Evolutionary conservation across 2,888 invertebrate species (phyloP).

Genomic region (Aspidapion aeneum): DNA sequence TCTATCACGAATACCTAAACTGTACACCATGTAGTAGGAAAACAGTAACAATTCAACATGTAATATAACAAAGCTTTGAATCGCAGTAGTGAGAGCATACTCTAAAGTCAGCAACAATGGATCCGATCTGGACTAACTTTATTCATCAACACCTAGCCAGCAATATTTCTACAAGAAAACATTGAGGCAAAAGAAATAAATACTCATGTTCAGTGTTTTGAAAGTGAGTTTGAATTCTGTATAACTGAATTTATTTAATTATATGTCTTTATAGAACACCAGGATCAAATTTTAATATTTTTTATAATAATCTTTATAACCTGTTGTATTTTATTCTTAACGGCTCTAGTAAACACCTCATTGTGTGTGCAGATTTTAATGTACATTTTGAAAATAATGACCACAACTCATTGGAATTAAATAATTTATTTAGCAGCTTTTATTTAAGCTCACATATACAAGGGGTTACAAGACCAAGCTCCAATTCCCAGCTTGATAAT

Average conservation of each 20-base stretch:
- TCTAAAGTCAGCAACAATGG: too few species aligned
- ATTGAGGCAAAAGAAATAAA: neutral
- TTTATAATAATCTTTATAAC: neutral
- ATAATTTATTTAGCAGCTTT: neutral
- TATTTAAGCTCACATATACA: neutral
- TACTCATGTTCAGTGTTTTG: neutral
- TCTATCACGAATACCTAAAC: too few species aligned
- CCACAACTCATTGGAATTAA: neutral
- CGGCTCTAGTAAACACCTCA: neutral
- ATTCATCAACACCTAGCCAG: too few species aligned
- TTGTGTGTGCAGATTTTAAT: neutral
- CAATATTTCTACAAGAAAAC: neutral
- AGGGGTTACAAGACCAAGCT: neutral
- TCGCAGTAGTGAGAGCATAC: too few species aligned
- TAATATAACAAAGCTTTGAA: too few species aligned
- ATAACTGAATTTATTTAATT: neutral
- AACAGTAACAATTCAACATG: too few species aligned
- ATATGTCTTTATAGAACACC: neutral
- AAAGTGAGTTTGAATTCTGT: neutral
- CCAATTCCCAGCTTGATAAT: neutral
- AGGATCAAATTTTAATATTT: neutral
- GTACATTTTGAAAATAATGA: neutral
- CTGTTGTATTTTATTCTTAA: neutral
- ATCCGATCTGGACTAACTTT: too few species aligned
- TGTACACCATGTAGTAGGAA: too few species aligned